These are phyloP conservation scores for Byasa hedistus DNA, from an alignment of 2,888 invertebrate genomes.

Conservation along the genomic window DNA sequence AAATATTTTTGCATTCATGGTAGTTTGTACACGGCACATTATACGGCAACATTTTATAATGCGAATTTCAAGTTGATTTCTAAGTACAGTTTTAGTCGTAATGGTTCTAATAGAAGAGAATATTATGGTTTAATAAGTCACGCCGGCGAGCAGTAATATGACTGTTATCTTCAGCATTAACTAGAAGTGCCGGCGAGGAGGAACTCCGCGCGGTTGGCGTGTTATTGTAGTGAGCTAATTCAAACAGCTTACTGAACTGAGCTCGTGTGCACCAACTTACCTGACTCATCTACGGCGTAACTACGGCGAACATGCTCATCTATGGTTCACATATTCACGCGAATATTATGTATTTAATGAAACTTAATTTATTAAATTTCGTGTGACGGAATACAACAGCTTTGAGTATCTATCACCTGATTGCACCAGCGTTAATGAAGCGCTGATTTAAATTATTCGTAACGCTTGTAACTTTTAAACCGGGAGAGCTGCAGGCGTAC, in stretches of 20 bases:
- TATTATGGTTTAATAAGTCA: background rate
- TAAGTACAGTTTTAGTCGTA: background rate
- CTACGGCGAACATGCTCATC: background rate
- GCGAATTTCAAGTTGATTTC: background rate
- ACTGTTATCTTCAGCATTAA: conserved; percentile 12
- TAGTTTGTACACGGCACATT: no score
- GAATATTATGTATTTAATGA: no score
- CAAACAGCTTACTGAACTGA: conserved; percentile 11
- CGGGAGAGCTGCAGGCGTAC: no score
- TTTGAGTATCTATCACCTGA: no score
- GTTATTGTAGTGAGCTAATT: conserved; percentile 24
- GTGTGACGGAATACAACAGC: no score
- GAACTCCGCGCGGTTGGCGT: conserved; percentile 20
- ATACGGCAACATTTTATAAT: no score
- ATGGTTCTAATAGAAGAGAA: background rate
- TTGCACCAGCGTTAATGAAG: no score
- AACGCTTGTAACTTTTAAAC: no score
- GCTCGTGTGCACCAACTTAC: background rate
- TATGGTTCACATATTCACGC: background rate
- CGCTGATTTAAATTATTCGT: no score
- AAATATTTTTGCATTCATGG: no score
- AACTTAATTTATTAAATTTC: no score
- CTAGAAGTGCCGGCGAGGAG: conserved; percentile 1
- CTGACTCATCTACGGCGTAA: background rate
- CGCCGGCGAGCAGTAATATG: background rate